Conservation (phyloP, 2,888 invertebrate genomes). For the Azorinus chamasolen region DNA sequence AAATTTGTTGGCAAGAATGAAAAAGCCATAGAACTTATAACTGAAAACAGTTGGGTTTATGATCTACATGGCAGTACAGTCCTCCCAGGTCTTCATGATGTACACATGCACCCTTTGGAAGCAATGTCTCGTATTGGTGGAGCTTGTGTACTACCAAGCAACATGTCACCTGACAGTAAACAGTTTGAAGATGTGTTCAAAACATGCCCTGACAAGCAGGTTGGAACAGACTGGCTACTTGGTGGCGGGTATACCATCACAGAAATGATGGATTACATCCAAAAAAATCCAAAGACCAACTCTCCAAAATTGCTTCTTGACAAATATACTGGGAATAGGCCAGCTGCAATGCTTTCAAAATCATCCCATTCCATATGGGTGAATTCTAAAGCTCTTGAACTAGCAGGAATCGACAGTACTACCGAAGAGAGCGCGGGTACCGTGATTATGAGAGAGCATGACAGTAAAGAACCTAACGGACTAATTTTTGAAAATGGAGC, state of each 20-base stretch:
- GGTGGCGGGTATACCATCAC: too few species aligned
- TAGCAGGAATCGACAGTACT: conserved; percentile 24
- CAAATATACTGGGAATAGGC: conserved; percentile 7
- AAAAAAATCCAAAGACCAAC: too few species aligned
- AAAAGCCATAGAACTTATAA: too few species aligned
- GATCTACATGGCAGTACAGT: conserved; percentile 27
- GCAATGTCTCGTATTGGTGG: conserved; percentile 25
- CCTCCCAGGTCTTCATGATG: conserved; percentile 56
- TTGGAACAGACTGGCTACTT: too few species aligned
- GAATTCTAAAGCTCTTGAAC: conserved; percentile 46
- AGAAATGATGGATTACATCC: too few species aligned
- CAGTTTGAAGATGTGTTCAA: too few species aligned
- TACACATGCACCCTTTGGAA: conserved; percentile 58
- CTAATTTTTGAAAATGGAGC: conserved; percentile 56
- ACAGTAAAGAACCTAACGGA: conserved; percentile 45
- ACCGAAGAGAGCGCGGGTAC: conserved; percentile 32
- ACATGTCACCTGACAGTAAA: too few species aligned
- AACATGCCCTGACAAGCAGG: too few species aligned
- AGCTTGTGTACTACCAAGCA: conserved; percentile 15
- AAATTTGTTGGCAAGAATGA: too few species aligned
- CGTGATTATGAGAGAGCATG: conserved; percentile 49
- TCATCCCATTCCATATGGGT: conserved; percentile 65
- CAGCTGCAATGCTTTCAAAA: conserved; percentile 50
- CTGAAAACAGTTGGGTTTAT: not conserved
- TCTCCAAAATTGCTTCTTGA: too few species aligned